A percentile compares a stretch with the other conserved stretches of the same genome.
These are phyloP conservation scores for Zaprionus africanus DNA, from an alignment of 1,140 invertebrate genomes.

Conservation along the genomic window DNA sequence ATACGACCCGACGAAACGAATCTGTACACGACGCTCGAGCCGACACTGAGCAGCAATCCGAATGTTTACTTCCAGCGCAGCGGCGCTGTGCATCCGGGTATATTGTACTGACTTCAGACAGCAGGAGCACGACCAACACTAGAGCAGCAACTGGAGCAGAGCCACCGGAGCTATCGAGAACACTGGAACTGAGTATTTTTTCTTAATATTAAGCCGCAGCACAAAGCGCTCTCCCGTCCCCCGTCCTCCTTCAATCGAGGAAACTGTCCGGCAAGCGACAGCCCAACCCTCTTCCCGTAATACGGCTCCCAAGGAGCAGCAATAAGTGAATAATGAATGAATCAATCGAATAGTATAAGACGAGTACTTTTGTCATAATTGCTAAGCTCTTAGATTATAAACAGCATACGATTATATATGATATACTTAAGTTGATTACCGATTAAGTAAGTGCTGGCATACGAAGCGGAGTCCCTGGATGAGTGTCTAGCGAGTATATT, in stretches of 20 bases:
- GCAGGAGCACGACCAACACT: neutral
- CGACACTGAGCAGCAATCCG: constrained; percentile 92
- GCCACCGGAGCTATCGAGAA: constrained; percentile 70
- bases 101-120: constrained; percentile 89
- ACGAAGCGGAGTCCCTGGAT: constrained; percentile 1
- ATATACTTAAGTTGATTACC: neutral
- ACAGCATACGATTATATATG: constrained; percentile 22
- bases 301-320: constrained; percentile 80
- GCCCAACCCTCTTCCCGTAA: constrained; percentile 4
- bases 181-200: constrained; percentile 82
- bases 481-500: constrained; percentile 15
- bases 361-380: constrained; percentile 68
- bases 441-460: neutral
- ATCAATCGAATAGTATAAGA: constrained; percentile 65
- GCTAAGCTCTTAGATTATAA: constrained; percentile 58
- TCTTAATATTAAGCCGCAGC: constrained; percentile 65
- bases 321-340: constrained; percentile 61
- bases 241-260: neutral
- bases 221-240: constrained; percentile 35
- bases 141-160: constrained; percentile 22
- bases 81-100: constrained; percentile 90
- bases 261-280: neutral
- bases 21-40: constrained; percentile 92
- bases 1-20: constrained; percentile 91
- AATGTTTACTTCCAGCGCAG: constrained; percentile 93